Base-by-base conservation (phyloP, 2,797 vertebrate genomes). In the Xerus rutilus region DNA sequence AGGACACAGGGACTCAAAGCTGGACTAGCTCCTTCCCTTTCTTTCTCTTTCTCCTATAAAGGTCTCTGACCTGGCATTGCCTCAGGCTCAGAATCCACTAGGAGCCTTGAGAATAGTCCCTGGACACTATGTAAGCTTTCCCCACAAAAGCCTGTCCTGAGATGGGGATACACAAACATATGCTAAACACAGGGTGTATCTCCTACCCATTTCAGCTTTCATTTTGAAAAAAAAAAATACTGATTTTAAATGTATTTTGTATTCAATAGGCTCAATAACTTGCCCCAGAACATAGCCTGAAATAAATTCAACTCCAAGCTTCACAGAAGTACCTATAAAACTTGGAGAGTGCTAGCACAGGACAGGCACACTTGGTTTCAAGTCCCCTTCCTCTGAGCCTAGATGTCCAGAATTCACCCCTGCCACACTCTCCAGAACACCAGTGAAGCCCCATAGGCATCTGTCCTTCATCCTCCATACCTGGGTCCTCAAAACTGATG, bases 221-320 rank as follows among this genome's bases (percentile, higher is more conserved):
- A 94, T 64, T 86, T 89, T 79, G 59, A 54, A 76, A 74, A 59
- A 35, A 52, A 49, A 52, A 57, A 82, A 54, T n/a, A 49, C 59
- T 32, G 12, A 84, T 62, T 87, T 89, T 67, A 84, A 5, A 20
- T 85, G 32, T 90, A 52, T 73, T 89, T 73, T 94, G n/a, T 91
- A 91, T 85, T 93, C 49, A 85, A 57, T 8, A 81, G 47, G 43
- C 52, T 89, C 81, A 86, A 21, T 77, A 91, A 92, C 21, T 18
- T 85, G 45, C 54, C 43, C 77, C 13, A 94, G 82, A 81, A 93
- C 82, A 79, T 9, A 89, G 20, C 90, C 69, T 90, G 39, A 93
- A 57, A 52, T 23, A 54, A 79, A 96, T 93, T 96, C 35, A 83
- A 90, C 39, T 81, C 76, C 12, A 89, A 91, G 57, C 43, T 89